phyloP scores from a whole-genome alignment of 2,113 vertebrate genomes.

The Salminus brasiliensis region DNA sequence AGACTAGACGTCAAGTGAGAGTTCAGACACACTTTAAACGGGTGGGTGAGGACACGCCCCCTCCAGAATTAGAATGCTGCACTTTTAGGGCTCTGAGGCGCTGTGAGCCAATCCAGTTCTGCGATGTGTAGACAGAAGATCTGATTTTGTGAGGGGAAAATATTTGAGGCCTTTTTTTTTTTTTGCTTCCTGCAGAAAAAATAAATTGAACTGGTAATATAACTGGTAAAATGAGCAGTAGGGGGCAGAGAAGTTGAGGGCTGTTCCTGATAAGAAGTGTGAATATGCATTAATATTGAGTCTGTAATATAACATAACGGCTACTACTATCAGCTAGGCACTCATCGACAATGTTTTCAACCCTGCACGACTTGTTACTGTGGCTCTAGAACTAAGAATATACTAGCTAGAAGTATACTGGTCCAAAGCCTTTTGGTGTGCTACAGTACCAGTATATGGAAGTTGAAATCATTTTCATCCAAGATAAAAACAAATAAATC shows the following conservation, averaged over 20 bases:
- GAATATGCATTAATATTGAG: neutral
- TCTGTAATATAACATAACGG: neutral
- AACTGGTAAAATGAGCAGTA: neutral
- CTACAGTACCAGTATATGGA: neutral
- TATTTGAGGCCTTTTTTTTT: neutral
- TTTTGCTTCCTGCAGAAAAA: neutral
- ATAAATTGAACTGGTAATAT: no score
- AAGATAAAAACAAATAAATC: neutral
- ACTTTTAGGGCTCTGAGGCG: constrained; percentile 79
- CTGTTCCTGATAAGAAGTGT: neutral
- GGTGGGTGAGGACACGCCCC: constrained; percentile 72
- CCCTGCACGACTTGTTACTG: neutral
- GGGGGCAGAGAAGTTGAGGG: neutral
- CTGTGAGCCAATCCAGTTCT: constrained; percentile 71
- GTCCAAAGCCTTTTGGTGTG: neutral
- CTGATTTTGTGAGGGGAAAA: neutral
- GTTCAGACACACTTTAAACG: constrained; percentile 78
- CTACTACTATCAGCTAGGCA: neutral
- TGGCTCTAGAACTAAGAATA: neutral
- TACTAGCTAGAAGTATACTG: neutral
- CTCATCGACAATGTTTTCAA: neutral
- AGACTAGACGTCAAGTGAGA: constrained; percentile 79
- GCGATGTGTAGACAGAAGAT: constrained; percentile 48
- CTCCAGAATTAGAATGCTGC: constrained; percentile 81
- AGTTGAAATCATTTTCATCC: neutral